phyloP scores from a whole-genome alignment of 2,888 invertebrate species.

The Dryobotodes eremita region DNA sequence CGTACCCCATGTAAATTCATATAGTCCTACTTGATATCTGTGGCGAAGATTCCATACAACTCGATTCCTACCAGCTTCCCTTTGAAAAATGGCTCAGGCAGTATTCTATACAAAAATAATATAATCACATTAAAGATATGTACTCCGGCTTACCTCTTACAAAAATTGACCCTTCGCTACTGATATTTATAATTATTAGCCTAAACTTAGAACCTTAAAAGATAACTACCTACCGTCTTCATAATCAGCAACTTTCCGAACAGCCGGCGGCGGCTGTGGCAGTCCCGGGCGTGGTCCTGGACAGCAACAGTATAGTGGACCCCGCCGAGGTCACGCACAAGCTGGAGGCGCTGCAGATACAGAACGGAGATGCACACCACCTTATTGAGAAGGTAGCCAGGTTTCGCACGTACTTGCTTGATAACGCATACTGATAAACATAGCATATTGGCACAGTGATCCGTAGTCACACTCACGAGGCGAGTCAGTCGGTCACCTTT shows the following conservation, averaged over 20 bases:
- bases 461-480: too few species aligned
- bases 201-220: background rate
- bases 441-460: background rate
- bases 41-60: too few species aligned
- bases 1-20: too few species aligned
- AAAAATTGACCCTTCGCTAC: too few species aligned
- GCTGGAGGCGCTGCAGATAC: slow-evolving; percentile 83
- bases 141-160: too few species aligned
- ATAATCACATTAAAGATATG: too few species aligned
- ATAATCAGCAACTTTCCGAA: background rate
- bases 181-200: background rate
- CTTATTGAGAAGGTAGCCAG: slow-evolving; percentile 69
- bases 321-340: slow-evolving; percentile 85
- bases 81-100: too few species aligned
- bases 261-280: slow-evolving; percentile 21
- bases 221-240: background rate
- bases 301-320: slow-evolving; percentile 78
- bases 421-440: background rate
- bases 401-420: background rate
- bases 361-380: slow-evolving; percentile 67
- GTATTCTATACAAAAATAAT: too few species aligned
- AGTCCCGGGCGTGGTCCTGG: slow-evolving; percentile 46
- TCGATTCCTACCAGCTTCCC: too few species aligned
- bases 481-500: background rate
- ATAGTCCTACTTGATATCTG: too few species aligned